These are phyloP conservation scores for Cecropterus lyciades DNA, from an alignment of 1,140 invertebrate genomes.

Conservation along the genomic window DNA sequence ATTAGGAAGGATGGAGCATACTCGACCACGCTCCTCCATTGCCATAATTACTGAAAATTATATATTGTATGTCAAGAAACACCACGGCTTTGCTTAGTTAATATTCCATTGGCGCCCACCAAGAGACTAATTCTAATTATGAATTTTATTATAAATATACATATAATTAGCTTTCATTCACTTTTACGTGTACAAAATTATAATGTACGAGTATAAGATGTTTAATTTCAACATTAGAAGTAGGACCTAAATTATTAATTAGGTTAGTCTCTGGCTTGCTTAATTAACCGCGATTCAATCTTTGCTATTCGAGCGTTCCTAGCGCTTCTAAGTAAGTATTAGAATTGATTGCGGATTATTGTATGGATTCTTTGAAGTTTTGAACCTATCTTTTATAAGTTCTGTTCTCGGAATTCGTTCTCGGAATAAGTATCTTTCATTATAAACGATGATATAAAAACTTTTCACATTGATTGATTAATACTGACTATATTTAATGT, in stretches of 20 bases:
- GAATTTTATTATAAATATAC: not conserved
- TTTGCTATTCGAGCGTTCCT: conserved; percentile 15
- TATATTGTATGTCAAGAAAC: too few species aligned
- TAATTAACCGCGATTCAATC: conserved; percentile 17
- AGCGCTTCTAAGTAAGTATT: not conserved
- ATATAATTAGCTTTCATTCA: not conserved
- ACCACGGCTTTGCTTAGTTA: too few species aligned
- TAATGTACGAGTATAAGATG: not conserved
- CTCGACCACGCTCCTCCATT: too few species aligned
- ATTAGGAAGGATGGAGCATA: too few species aligned
- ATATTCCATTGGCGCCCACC: conserved; percentile 12
- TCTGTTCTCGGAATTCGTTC: too few species aligned
- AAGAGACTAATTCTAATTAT: not conserved
- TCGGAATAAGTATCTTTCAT: too few species aligned
- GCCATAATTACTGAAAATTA: too few species aligned
- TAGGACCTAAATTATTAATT: conserved; percentile 13
- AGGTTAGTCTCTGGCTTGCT: not conserved
- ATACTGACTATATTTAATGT: too few species aligned
- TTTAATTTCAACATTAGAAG: not conserved
- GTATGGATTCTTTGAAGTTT: not conserved
- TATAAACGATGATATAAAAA: too few species aligned
- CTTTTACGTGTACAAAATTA: not conserved
- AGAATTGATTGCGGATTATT: not conserved
- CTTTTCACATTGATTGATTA: too few species aligned
- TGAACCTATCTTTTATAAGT: too few species aligned